Evolutionary conservation across 1,140 invertebrate species (phyloP), one percentile per base, ranked within the genome.

Genomic region (Gyrodactylus bullatarudis): DNA sequence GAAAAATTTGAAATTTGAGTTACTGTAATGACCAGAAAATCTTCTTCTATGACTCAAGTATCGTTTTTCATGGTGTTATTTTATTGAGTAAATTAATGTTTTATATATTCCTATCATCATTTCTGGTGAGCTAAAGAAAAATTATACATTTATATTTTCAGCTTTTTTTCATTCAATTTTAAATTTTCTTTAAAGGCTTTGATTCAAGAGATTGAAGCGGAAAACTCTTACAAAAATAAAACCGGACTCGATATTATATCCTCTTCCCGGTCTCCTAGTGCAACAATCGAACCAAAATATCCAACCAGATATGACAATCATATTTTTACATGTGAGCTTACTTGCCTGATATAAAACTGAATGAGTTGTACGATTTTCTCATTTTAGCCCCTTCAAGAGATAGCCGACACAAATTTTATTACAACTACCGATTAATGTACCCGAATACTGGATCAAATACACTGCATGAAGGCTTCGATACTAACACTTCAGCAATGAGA

Each of bases 361-460:
- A 23, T 71, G 22, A 1, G 22, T 25, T 71, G 20, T 8, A 71
- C 24, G 16, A 1, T 24, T 23, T 71, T 71, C 24, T 71, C 24
- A 8, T 16, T 54, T 54, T 19, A 71, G 70, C 70, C 16, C 70
- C 70, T 26, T 71, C 70, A 24, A 71, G 70, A 71, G 21, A 71
- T 2, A 54, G 34, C n/a, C 34, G 34, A 54, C 34, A 54, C n/a
- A 54, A n/a, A n/a, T 16, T 16, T n/a, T 54, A 54, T 54, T 54
- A 54, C n/a, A n/a, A n/a, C n/a, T n/a, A n/a, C n/a, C 8, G 34
- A n/a, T 16, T 54, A 54, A 54, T 54, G 34, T 8, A 54, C n/a
- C 34, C 34, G n/a, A 54, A 54, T 54, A n/a, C 34, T 54, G 8
- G 8, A 54, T n/a, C 8, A 8, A 16, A 16, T 8, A 54, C n/a